phyloP scores from a whole-genome alignment of 2,113 vertebrate genomes.

The Lophotis ruficrista region DNA sequence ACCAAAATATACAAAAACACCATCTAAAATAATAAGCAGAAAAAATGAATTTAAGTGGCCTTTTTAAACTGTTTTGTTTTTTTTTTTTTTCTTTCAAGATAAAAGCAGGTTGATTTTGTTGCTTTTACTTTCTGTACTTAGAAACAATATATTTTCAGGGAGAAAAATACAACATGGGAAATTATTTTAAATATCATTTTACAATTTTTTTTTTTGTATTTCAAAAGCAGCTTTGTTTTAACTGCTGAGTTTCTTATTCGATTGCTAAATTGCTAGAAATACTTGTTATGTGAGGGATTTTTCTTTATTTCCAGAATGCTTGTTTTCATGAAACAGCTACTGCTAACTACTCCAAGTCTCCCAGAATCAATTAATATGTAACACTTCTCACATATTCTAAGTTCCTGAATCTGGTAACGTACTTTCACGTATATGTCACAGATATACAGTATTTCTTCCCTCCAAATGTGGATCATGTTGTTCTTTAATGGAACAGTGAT shows the following conservation, averaged over 20 bases:
- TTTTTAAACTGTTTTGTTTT: background rate
- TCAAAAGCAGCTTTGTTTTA: background rate
- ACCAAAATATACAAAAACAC: background rate
- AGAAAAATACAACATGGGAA: background rate
- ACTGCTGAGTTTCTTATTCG: background rate
- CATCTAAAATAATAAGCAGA: background rate
- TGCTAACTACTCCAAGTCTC: background rate
- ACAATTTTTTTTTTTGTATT: background rate
- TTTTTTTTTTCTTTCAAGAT: background rate
- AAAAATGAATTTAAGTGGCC: background rate
- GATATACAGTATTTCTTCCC: background rate
- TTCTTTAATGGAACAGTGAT: background rate
- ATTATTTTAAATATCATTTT: background rate
- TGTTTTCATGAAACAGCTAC: background rate
- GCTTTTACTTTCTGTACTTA: background rate
- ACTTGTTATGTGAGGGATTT: accelerated
- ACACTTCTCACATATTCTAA: background rate
- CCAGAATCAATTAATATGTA: background rate
- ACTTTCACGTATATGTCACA: background rate
- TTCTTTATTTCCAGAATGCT: background rate
- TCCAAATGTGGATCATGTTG: background rate
- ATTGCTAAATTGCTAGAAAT: background rate
- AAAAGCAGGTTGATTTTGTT: background rate
- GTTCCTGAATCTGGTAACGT: background rate
- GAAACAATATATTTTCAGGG: background rate